Evolutionary conservation across 2,888 invertebrate species (phyloP).

Genomic region (Parasteatoda lunata): DNA sequence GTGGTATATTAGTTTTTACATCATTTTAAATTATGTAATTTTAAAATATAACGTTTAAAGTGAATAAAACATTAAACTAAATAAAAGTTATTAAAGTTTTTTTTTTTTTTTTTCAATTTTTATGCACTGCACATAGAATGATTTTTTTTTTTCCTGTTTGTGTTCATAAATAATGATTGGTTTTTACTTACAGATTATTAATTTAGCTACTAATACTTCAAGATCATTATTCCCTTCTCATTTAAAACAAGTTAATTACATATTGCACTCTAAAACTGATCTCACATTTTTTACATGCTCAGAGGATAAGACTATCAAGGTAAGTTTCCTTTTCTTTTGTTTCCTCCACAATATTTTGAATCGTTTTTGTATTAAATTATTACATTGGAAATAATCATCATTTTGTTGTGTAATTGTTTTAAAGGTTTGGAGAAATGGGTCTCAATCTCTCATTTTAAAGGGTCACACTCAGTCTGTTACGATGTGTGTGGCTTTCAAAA

Average conservation of each 20-base stretch:
- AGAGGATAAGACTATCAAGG: slow-evolving; percentile 56
- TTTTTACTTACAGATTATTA: slow-evolving; percentile 26
- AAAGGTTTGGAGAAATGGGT: slow-evolving; percentile 28
- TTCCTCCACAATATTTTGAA: background rate
- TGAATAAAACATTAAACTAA: too few relatives aligned
- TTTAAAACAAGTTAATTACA: slow-evolving; percentile 27
- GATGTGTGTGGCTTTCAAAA: slow-evolving; percentile 56
- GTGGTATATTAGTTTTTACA: too few relatives aligned
- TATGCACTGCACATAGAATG: too few relatives aligned
- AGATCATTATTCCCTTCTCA: slow-evolving; percentile 16
- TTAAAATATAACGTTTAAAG: too few relatives aligned
- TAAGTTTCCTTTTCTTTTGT: slow-evolving; percentile 22
- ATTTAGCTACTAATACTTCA: slow-evolving; percentile 28
- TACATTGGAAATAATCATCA: background rate
- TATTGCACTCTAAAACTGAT: slow-evolving; percentile 30
- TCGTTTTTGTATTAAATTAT: background rate
- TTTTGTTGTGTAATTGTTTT: background rate
- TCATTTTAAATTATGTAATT: too few relatives aligned
- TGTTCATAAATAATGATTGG: too few relatives aligned
- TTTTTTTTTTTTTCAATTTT: too few relatives aligned
- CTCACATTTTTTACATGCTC: slow-evolving; percentile 56
- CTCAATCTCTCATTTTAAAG: background rate
- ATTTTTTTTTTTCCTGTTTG: too few relatives aligned
- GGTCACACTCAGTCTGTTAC: slow-evolving; percentile 55
- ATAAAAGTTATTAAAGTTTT: too few relatives aligned